Percentiles rank a stretch among this genome's conserved stretches.
These are phyloP conservation scores for Neuroterus valhalla DNA, from an alignment of 1,140 invertebrate genomes.

Conservation along the genomic window DNA sequence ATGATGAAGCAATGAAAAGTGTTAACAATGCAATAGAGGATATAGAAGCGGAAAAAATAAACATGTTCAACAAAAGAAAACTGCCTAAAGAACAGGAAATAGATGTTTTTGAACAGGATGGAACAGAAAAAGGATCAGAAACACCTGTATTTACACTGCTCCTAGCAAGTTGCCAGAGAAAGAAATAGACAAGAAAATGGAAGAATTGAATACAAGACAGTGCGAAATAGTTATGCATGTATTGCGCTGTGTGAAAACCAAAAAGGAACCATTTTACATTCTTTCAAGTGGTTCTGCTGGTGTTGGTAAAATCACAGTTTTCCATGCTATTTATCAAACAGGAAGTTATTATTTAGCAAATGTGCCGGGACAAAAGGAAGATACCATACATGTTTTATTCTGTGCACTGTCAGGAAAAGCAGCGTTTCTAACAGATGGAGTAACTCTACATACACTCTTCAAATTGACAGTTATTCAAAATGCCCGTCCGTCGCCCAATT, in stretches of 20 bases:
- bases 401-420: slow-evolving; percentile 62
- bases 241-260: too few species aligned
- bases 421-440: slow-evolving; percentile 60
- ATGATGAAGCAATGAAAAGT: too few species aligned
- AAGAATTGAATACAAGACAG: slow-evolving; percentile 38
- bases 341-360: slow-evolving; percentile 45
- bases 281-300: slow-evolving; percentile 46
- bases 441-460: slow-evolving; percentile 62
- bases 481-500: slow-evolving; percentile 38
- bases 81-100: too few species aligned
- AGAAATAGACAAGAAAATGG: slow-evolving; percentile 32
- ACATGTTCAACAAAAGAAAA: too few species aligned
- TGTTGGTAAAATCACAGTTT: too few species aligned
- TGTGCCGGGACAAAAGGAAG: slow-evolving; percentile 36
- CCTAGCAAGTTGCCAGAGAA: too few species aligned
- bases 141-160: too few species aligned
- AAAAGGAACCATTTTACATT: slow-evolving; percentile 38
- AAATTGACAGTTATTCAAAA: slow-evolving; percentile 49
- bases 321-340: slow-evolving; percentile 44
- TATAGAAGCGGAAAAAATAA: too few species aligned
- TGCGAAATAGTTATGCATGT: too few species aligned
- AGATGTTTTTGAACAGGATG: too few species aligned
- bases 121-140: too few species aligned
- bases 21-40: too few species aligned
- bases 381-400: slow-evolving; percentile 52